Percentiles rank a stretch among this genome's conserved stretches.
These are phyloP conservation scores for Aplysina aerophoba DNA, from an alignment of 37 sponge, comb jelly and placozoan genomes.

Conservation along the genomic window DNA sequence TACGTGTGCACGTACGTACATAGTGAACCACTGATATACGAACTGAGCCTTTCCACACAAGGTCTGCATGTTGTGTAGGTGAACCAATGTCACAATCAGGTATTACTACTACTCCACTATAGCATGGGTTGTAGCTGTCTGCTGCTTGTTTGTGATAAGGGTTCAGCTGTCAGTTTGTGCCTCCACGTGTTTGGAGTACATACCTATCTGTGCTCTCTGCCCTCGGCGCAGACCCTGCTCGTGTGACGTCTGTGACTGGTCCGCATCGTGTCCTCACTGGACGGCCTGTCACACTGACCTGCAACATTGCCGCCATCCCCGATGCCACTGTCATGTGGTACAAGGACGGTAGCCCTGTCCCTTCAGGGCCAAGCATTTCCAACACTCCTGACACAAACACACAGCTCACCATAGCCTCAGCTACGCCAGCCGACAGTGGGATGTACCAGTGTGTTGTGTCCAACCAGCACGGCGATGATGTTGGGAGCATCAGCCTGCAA, in stretches of 20 bases:
- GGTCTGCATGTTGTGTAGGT: no score
- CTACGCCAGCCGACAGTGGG: conserved; percentile 33
- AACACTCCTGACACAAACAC: not conserved
- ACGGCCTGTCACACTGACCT: conserved; percentile 34
- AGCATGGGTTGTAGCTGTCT: not conserved
- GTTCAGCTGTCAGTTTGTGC: not conserved
- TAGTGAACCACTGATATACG: not conserved
- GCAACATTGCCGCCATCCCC: conserved; percentile 34
- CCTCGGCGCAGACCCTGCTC: conserved; percentile 33
- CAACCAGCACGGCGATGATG: conserved; percentile 19
- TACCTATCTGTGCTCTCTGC: no score
- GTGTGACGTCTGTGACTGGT: conserved; percentile 4
- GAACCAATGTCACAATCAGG: no score
- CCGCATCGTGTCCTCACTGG: conserved; percentile 19
- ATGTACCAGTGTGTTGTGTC: conserved; percentile 67
- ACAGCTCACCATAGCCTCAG: conserved; percentile 5
- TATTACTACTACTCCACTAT: no score
- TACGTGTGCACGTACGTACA: no score
- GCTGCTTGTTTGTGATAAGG: conserved; percentile 26
- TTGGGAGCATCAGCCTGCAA: conserved; percentile 34
- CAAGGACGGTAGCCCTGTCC: conserved; percentile 27
- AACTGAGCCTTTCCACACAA: no score
- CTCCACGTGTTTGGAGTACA: not conserved
- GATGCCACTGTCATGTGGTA: conserved; percentile 42
- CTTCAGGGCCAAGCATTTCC: not conserved